Percentiles rank a stretch among this genome's conserved stretches.
These are phyloP conservation scores for Cassiopea xamachana DNA, from an alignment of 30 jellyfish, hydroid and myxozoan species.

Conservation along the genomic window DNA sequence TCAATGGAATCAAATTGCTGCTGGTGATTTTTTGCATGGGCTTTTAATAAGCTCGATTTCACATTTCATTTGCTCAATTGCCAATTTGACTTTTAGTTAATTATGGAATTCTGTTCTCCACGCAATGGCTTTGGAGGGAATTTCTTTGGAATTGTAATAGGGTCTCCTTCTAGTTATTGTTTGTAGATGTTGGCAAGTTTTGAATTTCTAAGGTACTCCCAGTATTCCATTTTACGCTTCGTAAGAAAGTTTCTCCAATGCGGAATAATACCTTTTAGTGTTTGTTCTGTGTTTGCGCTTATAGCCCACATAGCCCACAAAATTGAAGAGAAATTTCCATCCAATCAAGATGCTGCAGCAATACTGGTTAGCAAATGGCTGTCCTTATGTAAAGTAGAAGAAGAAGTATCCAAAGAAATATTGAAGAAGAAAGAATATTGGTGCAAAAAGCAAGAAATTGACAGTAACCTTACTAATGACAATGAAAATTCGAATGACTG, in stretches of 20 bases:
- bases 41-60: constrained; percentile 4
- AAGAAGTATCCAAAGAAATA: too few species aligned
- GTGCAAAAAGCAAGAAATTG: too few species aligned
- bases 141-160: constrained; percentile 1
- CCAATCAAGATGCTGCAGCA: too few species aligned
- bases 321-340: too few species aligned
- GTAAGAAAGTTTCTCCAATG: background rate
- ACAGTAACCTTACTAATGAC: too few species aligned
- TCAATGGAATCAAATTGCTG: too few species aligned
- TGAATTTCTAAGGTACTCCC: constrained; percentile 6
- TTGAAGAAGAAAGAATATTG: too few species aligned
- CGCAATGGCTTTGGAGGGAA: constrained; percentile 20
- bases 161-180: background rate
- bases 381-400: too few species aligned
- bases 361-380: too few species aligned
- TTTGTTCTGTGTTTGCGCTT: constrained; percentile 9
- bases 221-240: background rate
- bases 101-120: constrained; percentile 18
- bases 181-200: constrained; percentile 1
- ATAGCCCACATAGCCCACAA: background rate
- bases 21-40: too few species aligned
- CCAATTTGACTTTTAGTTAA: background rate
- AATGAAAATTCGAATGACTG: too few species aligned
- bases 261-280: background rate
- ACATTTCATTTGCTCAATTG: background rate